phyloP scores from a whole-genome alignment of 1,140 invertebrate species.

The Pomacea maculata region DNA sequence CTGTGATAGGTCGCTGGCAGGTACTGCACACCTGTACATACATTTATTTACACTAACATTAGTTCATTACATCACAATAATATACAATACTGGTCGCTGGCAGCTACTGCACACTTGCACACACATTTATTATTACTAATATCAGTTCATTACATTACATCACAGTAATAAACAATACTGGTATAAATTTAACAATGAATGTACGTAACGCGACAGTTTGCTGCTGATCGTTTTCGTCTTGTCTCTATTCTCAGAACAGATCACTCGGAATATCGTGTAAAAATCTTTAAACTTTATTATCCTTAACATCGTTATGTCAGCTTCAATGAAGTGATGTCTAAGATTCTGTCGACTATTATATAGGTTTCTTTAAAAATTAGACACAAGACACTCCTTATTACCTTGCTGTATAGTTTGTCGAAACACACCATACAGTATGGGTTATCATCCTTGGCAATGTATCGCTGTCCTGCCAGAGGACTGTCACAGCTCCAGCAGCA shows the following conservation, averaged over 20 bases:
- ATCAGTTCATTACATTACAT: not conserved
- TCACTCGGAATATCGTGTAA: too few species aligned
- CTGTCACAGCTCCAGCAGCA: slow-evolving; percentile 93
- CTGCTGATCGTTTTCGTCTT: not conserved
- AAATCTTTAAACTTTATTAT: too few species aligned
- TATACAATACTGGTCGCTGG: slow-evolving; percentile 74
- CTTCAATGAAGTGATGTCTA: too few species aligned
- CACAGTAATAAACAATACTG: slow-evolving; percentile 51
- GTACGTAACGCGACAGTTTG: too few species aligned
- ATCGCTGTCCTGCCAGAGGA: slow-evolving; percentile 93
- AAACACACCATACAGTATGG: slow-evolving; percentile 95
- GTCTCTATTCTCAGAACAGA: not conserved
- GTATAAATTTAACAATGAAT: slow-evolving; percentile 44
- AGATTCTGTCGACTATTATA: too few species aligned
- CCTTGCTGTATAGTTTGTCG: slow-evolving; percentile 91
- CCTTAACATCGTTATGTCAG: too few species aligned
- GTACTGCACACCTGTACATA: slow-evolving; percentile 82
- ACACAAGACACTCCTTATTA: slow-evolving; percentile 37
- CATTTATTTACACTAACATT: not conserved
- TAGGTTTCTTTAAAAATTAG: too few species aligned
- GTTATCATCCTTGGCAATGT: slow-evolving; percentile 93
- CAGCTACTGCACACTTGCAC: slow-evolving; percentile 88
- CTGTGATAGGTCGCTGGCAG: slow-evolving; percentile 93
- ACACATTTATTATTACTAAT: not conserved
- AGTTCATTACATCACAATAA: too few species aligned